A percentile compares a stretch with the other conserved stretches of the same genome.
Evolutionary conservation across 2,797 vertebrate genomes (phyloP).

Genomic region (Brotula barbata): DNA sequence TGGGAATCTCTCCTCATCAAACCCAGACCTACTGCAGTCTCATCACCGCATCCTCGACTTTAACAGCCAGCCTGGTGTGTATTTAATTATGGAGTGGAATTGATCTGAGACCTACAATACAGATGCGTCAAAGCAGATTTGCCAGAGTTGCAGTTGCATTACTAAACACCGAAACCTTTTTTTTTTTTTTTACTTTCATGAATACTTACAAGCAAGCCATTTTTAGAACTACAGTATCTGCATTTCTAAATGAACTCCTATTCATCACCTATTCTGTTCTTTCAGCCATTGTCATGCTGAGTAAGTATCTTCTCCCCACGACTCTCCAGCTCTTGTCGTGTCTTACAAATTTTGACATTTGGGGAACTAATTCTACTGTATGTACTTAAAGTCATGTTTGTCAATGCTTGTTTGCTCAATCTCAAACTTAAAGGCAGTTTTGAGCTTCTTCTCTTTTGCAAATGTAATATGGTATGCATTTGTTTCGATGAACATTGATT

Average conservation of each 20-base stretch:
- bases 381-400: conserved; percentile 23
- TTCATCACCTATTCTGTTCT: conserved; percentile 58
- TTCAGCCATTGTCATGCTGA: conserved; percentile 65
- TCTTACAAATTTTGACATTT: conserved; percentile 1
- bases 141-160: too few species aligned
- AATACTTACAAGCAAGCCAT: background rate
- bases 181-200: too few species aligned
- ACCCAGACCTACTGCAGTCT: conserved; percentile 95
- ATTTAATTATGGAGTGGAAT: background rate
- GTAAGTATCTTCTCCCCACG: conserved; percentile 68
- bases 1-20: conserved; percentile 95
- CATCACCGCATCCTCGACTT: conserved; percentile 98
- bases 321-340: conserved; percentile 23
- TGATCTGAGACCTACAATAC: too few species aligned
- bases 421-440: conserved; percentile 9
- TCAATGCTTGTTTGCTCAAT: conserved; percentile 12
- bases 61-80: conserved; percentile 92
- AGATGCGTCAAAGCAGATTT: too few species aligned
- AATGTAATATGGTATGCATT: conserved; percentile 14
- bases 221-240: background rate
- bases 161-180: too few species aligned
- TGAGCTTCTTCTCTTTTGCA: conserved; percentile 13
- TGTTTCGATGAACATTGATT: conserved; percentile 8
- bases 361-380: too few species aligned
- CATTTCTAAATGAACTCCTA: conserved; percentile 52